Conservation (phyloP, 1,140 invertebrate genomes). For the Calliphora vicina region DNA sequence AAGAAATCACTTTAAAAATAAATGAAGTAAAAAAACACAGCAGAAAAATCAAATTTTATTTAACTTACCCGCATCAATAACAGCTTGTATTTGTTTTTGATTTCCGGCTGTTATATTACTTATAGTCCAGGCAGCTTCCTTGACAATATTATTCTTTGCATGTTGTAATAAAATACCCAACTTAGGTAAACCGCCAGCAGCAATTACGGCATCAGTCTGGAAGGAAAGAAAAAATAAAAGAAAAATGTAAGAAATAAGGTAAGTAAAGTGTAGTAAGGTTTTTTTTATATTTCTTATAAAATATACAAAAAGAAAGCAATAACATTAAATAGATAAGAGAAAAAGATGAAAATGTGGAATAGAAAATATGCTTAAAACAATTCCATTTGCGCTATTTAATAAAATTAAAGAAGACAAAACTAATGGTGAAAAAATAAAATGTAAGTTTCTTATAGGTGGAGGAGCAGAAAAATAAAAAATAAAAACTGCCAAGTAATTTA, state of each 20-base stretch:
- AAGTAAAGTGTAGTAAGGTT: too few species aligned
- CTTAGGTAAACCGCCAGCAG: conserved; percentile 77
- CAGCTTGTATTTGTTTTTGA: conserved; percentile 90
- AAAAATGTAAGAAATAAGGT: background rate
- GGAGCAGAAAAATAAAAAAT: background rate
- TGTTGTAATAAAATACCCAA: conserved; percentile 79
- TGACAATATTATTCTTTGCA: conserved; percentile 75
- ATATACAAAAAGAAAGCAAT: background rate
- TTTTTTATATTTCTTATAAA: conserved; percentile 6
- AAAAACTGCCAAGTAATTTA: conserved; percentile 31
- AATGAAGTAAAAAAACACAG: too few species aligned
- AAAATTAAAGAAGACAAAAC: background rate
- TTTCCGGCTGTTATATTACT: conserved; percentile 98
- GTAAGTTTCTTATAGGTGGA: background rate
- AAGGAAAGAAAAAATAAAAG: background rate
- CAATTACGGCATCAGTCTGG: conserved; percentile 90
- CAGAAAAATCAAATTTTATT: background rate
- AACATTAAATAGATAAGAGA: conserved; percentile 15
- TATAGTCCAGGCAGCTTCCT: conserved; percentile 98
- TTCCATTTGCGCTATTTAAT: background rate
- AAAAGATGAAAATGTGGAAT: conserved; percentile 8
- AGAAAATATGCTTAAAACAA: background rate
- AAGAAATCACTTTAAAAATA: too few species aligned
- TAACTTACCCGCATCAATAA: conserved; percentile 79
- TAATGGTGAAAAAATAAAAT: background rate